A percentile compares a stretch with the other conserved stretches of the same genome.
These are phyloP conservation scores for Drosophila neonasuta DNA, from an alignment of 2,888 invertebrate species.

Conservation along the genomic window DNA sequence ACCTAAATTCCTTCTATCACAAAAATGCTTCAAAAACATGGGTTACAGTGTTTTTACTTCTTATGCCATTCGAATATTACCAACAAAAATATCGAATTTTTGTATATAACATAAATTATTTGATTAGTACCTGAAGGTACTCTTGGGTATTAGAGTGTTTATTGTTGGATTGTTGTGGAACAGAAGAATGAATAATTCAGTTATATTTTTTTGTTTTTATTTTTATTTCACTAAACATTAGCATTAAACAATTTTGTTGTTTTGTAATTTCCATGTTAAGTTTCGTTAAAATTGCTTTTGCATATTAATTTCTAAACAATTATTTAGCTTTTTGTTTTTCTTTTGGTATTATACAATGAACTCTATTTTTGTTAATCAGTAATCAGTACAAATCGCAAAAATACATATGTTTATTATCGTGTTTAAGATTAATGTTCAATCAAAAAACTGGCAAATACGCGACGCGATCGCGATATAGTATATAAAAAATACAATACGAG, in stretches of 20 bases:
- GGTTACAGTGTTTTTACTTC: too few species aligned
- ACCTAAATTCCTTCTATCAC: too few species aligned
- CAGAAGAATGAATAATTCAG: not conserved
- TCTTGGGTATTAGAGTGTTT: too few species aligned
- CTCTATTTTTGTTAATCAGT: conserved; percentile 70
- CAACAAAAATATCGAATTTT: too few species aligned
- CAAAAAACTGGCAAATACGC: conserved; percentile 35
- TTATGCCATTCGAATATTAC: too few species aligned
- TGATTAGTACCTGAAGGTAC: too few species aligned
- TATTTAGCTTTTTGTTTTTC: conserved; percentile 19
- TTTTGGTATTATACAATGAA: conserved; percentile 29
- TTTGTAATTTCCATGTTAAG: conserved; percentile 19
- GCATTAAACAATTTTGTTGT: conserved; percentile 57
- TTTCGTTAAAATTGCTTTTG: conserved; percentile 43
- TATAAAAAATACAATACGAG: conserved; percentile 14
- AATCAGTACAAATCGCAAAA: conserved; percentile 79
- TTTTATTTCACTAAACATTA: conserved; percentile 69
- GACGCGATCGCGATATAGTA: not conserved
- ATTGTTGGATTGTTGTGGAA: not conserved
- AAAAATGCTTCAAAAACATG: too few species aligned
- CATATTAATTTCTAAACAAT: conserved; percentile 36
- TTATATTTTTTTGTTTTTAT: conserved; percentile 17
- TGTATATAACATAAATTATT: too few species aligned
- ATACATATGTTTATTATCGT: conserved; percentile 33
- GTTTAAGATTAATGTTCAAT: conserved; percentile 40